These are phyloP conservation scores for Dipodomys ordii DNA, from an alignment of 2,113 vertebrate genomes.

Conservation along the genomic window DNA sequence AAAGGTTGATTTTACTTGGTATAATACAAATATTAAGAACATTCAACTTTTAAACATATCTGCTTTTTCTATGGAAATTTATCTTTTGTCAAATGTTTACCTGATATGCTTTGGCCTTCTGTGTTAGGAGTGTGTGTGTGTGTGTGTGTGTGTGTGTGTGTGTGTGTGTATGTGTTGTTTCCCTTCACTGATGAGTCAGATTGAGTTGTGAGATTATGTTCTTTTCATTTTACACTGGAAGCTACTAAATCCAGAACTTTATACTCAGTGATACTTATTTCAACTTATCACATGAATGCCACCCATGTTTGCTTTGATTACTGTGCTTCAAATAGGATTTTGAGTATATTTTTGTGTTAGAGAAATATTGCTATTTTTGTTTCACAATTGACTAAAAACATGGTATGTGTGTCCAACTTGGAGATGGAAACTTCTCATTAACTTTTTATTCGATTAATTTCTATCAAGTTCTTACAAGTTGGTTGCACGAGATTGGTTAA, in stretches of 20 bases:
- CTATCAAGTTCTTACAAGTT: conserved; percentile 76
- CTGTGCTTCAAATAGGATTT: conserved; percentile 52
- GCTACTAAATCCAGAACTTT: conserved; percentile 58
- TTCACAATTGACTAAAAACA: conserved; percentile 74
- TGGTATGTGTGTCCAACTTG: conserved; percentile 57
- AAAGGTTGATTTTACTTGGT: conserved; percentile 1
- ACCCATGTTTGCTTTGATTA: conserved; percentile 55
- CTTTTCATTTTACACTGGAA: conserved; percentile 53
- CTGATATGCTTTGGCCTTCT: conserved; percentile 19
- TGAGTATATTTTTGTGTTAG: conserved; percentile 43
- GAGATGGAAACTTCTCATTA: conserved; percentile 41
- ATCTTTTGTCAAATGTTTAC: conserved; percentile 6
- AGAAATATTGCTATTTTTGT: conserved; percentile 58
- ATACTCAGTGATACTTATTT: conserved; percentile 65
- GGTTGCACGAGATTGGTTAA: conserved; percentile 53
- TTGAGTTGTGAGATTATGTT: conserved; percentile 52
- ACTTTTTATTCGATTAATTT: conserved; percentile 64
- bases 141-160: background rate
- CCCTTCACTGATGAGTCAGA: conserved; percentile 39
- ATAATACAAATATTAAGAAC: conserved; percentile 9
- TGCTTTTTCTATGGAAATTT: conserved; percentile 37
- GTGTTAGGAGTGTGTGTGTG: too few relatives aligned
- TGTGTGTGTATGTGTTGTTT: background rate
- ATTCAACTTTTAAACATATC: conserved; percentile 14
- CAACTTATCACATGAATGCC: conserved; percentile 59